Evolutionary conservation across 2,113 vertebrate species (phyloP), one percentile per base, ranked within the genome.

Genomic region (Erpornis zantholeuca): DNA sequence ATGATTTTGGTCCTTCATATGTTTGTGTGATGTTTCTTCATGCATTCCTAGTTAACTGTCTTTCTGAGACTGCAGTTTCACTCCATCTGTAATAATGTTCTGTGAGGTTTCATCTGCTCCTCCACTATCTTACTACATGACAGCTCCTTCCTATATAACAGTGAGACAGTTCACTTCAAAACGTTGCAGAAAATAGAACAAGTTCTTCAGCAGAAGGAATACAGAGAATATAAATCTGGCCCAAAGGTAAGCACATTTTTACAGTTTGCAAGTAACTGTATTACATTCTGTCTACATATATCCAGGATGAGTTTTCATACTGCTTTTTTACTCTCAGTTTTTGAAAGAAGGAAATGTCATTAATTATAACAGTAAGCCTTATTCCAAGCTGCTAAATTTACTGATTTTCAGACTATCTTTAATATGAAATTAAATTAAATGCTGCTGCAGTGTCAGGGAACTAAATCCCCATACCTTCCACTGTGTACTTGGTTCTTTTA

Each of bases 401-500:
- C 20, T 71, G 31, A 60, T 80, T 7, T 20, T 38, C 59, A 36
- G 59, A 44, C 33, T 68, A 2, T 8, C 15, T 61, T 60, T 14
- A 59, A 52, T 29, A 44, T 12, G n/a, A 36, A 81, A 82, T 33
- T n/a, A n/a, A n/a, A n/a, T n/a, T n/a, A n/a, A 16, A 31, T 86
- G 76, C 35, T 85, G 56, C 54, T 57, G 50, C 56, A 45, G 50
- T 6, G 25, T n/a, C 18, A 72, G 38, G 24, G 65, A 16, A 65
- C 24, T 33, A 22, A 65, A 85, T 3, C 35, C 53, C 24, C 80
- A 5, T 95, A 98, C 98, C 98, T 97, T 99, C 98, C 13, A 96
- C 97, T 20, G 98, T 99, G 60, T 99, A 99, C 86, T 98, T 98
- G 44, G 97, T 96, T 97, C 99, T 98, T 96, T 98, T 99, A 69